Base-by-base conservation (phyloP, 2,888 invertebrate species). In the Lasioglossum figueresi region DNA sequence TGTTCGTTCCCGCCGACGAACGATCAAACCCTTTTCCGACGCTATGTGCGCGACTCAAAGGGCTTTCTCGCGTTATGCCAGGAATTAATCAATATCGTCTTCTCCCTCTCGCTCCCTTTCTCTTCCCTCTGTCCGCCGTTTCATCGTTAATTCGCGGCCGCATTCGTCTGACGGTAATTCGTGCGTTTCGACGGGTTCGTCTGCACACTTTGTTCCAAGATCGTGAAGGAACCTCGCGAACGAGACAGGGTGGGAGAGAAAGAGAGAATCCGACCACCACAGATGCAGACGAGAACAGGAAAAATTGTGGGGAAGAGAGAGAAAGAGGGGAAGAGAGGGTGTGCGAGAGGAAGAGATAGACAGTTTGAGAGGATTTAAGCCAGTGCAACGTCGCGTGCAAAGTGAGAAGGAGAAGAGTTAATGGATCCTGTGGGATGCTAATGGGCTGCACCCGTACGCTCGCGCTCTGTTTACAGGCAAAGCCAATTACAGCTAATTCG, bases 391-490 rank as follows among this genome's bases (percentile, higher is more conserved):
- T 85, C 82, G 82, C 85, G 79, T 85, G 79, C 68, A 84, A 84
- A 83, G 80, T 71, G 80, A 88, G 82, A 83, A 89, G 79, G 80
- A 80, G 84, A 79, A 77, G 43, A 88, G 84, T 87, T 92, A 92
- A 92, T 92, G 91, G 92, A 90, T 91, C 88, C 90, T 92, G 88
- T 83, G 91, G 90, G 90, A 92, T 91, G 89, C 89, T 92, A 92
- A 93, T 92, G 92, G 92, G 88, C 88, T 88, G 85, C 85, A 87
- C 82, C 83, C 84, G 86, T 79, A 81, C 80, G 80, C 79, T 86
- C 80, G 79, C 78, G 83, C 86, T 81, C 88, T 90, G 89, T 89
- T 91, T 91, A 88, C 88, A 87, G 83, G 83, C 86, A 83, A 88
- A 92, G 88, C 88, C 89, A 92, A 92, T 92, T 92, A 89, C 85